Percentiles rank a stretch among this genome's conserved stretches.
Evolutionary conservation across 1,140 invertebrate genomes (phyloP).

Genomic region (Drepana arcuata): DNA sequence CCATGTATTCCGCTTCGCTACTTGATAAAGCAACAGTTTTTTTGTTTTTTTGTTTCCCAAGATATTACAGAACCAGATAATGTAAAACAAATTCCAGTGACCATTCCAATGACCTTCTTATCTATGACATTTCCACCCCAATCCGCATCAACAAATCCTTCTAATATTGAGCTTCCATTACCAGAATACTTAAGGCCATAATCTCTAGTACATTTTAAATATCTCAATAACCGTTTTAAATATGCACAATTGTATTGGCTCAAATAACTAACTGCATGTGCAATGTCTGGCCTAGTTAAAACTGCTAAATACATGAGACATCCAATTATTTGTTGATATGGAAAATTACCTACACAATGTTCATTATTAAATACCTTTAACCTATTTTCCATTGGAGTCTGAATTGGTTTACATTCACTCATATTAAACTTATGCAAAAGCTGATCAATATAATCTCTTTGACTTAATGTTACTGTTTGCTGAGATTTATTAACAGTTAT

Average conservation of each 20-base stretch:
- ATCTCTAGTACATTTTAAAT: slow-evolving; percentile 1
- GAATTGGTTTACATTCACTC: slow-evolving; percentile 11
- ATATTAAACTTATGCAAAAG: slow-evolving; percentile 12
- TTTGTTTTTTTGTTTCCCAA: slow-evolving; percentile 13
- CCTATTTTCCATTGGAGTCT: slow-evolving; percentile 12
- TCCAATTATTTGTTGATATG: slow-evolving; percentile 7
- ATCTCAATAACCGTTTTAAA: slow-evolving; percentile 2
- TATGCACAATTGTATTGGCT: slow-evolving; percentile 38
- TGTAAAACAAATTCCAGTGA: too few relatives aligned
- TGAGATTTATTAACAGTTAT: slow-evolving; percentile 11
- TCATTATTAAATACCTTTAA: slow-evolving; percentile 6
- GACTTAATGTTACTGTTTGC: slow-evolving; percentile 7
- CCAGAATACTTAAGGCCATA: slow-evolving; percentile 1
- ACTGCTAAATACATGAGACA: slow-evolving; percentile 37
- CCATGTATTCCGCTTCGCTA: slow-evolving; percentile 8
- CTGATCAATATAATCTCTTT: slow-evolving; percentile 10
- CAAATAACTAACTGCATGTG: slow-evolving; percentile 42
- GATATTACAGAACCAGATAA: slow-evolving; percentile 5
- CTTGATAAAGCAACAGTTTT: slow-evolving; percentile 12
- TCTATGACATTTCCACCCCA: slow-evolving; percentile 10
- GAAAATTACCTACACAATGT: background rate
- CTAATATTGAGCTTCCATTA: slow-evolving; percentile 1
- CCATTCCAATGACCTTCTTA: slow-evolving; percentile 1
- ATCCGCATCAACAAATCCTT: slow-evolving; percentile 14
- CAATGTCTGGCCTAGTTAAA: slow-evolving; percentile 61